Evolutionary conservation across 1,140 invertebrate species (phyloP), one percentile per base, ranked within the genome.

Genomic region (Neuroterus valhalla): DNA sequence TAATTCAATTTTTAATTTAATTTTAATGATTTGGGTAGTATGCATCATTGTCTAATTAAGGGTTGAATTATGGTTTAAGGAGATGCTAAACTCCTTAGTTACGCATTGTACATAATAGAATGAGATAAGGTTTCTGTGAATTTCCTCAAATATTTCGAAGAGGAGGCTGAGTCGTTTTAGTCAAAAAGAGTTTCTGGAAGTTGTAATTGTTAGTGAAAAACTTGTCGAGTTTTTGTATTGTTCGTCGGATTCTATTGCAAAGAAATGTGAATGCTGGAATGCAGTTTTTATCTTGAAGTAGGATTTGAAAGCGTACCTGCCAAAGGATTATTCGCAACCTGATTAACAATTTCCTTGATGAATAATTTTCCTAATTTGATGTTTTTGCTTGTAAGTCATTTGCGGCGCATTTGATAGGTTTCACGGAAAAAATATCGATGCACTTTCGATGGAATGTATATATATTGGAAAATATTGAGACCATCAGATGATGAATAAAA

Each of bases 391-490:
- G n/a, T 26, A 38, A 62, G 52, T 62, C 23, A 31, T 62, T 31
- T 31, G 26, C 14, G 14, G 55, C 55, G 55, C 23, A 23, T 23
- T 62, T 31, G 55, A 62, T 62, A 38, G 23, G 2, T 31, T 62
- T 26, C 26, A 19, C 31, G 6, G 10, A 38, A 38, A 8, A 38
- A 23, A 55, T 55, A 23, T 55, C 26, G 26, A 55, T 15, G 11
- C 19, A 14, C 15, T 3, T 62, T 31, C 26, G 23, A n/a, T 15
- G n/a, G 31, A 62, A n/a, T 38, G 26, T 26, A 31, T 15, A 31
- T 62, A 26, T 62, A 1, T 62, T 62, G 55, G 55, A 26, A 62
- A 62, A 38, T 62, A 31, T 62, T 62, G 55, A 62, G 31, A 62
- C 15, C 5, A 31, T 62, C 26, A 62, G 5, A 26, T 62, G n/a